These are phyloP conservation scores for Pollenia griseotomentosa DNA, from an alignment of 2,888 invertebrate species.

Conservation along the genomic window DNA sequence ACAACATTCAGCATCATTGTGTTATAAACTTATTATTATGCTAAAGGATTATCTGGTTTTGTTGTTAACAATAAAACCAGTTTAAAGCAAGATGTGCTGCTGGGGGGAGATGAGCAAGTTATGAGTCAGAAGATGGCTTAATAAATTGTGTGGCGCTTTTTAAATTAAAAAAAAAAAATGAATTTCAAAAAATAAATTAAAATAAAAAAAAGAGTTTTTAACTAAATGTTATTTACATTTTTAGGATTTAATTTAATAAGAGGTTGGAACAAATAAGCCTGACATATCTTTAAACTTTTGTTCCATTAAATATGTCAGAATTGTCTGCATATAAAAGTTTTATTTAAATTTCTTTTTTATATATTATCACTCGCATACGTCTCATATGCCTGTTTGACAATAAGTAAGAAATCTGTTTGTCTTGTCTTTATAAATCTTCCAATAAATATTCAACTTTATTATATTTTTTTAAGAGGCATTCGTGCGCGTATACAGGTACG, in stretches of 20 bases:
- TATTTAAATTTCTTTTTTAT: slow-evolving; percentile 19
- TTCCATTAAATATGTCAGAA: slow-evolving; percentile 9
- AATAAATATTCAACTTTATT: slow-evolving; percentile 12
- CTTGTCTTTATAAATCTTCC: slow-evolving; percentile 41
- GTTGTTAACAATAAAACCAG: slow-evolving; percentile 72
- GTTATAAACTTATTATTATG: slow-evolving; percentile 72
- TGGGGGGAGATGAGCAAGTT: neutral
- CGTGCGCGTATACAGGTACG: neutral
- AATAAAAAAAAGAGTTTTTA: slow-evolving; percentile 29
- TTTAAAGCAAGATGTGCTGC: slow-evolving; percentile 42
- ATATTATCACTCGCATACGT: slow-evolving; percentile 9
- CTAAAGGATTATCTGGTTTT: slow-evolving; percentile 71
- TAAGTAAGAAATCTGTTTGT: slow-evolving; percentile 31
- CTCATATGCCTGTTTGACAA: neutral
- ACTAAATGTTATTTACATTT: slow-evolving; percentile 9
- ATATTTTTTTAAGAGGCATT: neutral
- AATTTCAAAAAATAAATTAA: neutral
- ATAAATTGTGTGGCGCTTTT: slow-evolving; percentile 26
- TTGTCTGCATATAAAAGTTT: neutral
- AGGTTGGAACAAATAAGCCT: neutral
- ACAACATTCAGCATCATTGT: slow-evolving; percentile 68
- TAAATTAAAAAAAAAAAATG: slow-evolving; percentile 10
- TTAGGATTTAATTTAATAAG: neutral
- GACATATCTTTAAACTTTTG: neutral
- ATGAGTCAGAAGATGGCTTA: slow-evolving; percentile 3